These are phyloP conservation scores for Pteropus alecto DNA, from an alignment of 2,113 vertebrate species.

Conservation along the genomic window DNA sequence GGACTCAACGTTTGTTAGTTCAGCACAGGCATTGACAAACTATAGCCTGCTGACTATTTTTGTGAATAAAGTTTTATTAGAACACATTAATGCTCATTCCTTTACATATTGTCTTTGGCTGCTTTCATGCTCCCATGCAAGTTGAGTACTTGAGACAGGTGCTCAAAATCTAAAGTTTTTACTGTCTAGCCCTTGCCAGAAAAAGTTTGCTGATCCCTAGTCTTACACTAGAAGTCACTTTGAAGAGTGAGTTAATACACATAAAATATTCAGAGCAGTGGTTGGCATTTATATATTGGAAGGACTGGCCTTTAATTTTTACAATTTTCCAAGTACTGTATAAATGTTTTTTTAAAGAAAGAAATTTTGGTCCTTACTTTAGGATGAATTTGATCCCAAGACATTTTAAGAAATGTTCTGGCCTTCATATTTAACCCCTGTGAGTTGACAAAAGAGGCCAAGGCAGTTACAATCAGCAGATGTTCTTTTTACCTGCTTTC, in stretches of 20 bases:
- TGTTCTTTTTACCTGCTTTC: neutral
- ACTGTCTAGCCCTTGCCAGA: neutral
- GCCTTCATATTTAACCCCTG: neutral
- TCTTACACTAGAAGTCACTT: neutral
- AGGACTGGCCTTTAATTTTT: neutral
- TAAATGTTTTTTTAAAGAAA: neutral
- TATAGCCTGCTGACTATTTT: neutral
- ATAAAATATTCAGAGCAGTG: neutral
- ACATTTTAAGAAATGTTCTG: neutral
- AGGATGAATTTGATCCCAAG: neutral
- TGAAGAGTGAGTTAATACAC: neutral
- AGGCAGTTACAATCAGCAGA: neutral
- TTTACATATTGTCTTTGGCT: neutral
- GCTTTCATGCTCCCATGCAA: neutral
- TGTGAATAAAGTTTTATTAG: slow-evolving; percentile 17
- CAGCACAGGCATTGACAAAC: neutral
- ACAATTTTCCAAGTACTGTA: neutral
- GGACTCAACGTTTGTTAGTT: neutral
- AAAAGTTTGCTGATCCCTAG: neutral
- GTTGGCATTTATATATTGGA: neutral
- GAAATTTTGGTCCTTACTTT: neutral
- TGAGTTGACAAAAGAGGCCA: neutral
- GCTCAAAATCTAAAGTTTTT: neutral
- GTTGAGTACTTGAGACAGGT: neutral
- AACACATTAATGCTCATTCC: neutral